Conservation (phyloP, 2,888 invertebrate species). For the Cataglyphis albicans region DNA sequence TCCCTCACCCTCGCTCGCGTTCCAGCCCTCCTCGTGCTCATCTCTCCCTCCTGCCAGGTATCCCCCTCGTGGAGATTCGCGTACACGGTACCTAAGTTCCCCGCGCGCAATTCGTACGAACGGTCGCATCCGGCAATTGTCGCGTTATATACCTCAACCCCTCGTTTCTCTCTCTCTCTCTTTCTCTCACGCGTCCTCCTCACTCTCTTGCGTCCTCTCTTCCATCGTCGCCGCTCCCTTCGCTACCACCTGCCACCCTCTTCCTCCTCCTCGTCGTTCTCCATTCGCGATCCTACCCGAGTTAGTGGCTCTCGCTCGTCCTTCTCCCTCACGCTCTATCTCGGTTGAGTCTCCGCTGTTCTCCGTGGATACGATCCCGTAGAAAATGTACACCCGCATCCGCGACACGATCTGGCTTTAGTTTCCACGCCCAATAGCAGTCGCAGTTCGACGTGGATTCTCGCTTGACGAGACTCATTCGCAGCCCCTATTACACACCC, state of each 20-base stretch:
- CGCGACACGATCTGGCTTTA: slow-evolving; percentile 76
- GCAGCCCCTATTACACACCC: slow-evolving; percentile 52
- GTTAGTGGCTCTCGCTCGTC: slow-evolving; percentile 47
- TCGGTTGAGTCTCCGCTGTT: slow-evolving; percentile 56
- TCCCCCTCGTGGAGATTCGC: slow-evolving; percentile 59
- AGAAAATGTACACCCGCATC: slow-evolving; percentile 73
- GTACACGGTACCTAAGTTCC: slow-evolving; percentile 78
- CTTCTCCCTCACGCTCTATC: slow-evolving; percentile 46
- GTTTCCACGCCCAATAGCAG: slow-evolving; percentile 75
- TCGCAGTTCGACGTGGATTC: slow-evolving; percentile 69
- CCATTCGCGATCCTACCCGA: slow-evolving; percentile 25
- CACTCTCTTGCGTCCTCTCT: slow-evolving; percentile 55
- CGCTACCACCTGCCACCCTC: neutral
- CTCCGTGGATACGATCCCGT: slow-evolving; percentile 72
- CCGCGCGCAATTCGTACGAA: slow-evolving; percentile 80
- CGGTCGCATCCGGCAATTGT: slow-evolving; percentile 82
- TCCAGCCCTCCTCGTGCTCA: slow-evolving; percentile 43
- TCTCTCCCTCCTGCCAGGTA: slow-evolving; percentile 29
- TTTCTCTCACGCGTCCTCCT: slow-evolving; percentile 46
- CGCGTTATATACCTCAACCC: slow-evolving; percentile 71
- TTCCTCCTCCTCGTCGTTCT: slow-evolving; percentile 1
- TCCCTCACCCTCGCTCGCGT: slow-evolving; percentile 69
- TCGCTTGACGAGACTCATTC: slow-evolving; percentile 70
- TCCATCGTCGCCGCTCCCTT: slow-evolving; percentile 31
- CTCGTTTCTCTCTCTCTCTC: neutral